Percentiles rank a stretch among this genome's conserved stretches.
Conservation (phyloP, 2,797 vertebrate species). For the Micromesistius poutassou region DNA sequence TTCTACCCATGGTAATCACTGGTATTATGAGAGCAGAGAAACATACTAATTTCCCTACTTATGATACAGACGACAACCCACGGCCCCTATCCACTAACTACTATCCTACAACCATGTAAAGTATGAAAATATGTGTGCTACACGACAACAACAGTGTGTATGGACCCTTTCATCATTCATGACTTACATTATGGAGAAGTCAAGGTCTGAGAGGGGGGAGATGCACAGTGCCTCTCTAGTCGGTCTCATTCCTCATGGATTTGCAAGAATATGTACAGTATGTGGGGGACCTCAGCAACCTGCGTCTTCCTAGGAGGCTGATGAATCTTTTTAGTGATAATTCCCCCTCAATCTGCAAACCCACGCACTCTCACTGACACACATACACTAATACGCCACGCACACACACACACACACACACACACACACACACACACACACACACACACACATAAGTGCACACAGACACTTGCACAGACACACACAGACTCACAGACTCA, state of each 20-base stretch:
- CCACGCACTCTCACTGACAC: constrained; percentile 38
- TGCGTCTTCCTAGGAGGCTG: constrained; percentile 20
- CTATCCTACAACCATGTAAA: not conserved
- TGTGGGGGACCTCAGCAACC: constrained; percentile 46
- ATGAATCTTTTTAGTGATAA: constrained; percentile 44
- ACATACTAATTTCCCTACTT: not conserved
- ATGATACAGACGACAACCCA: not conserved
- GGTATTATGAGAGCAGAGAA: too few relatives aligned
- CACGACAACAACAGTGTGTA: not conserved
- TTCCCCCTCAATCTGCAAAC: constrained; percentile 43
- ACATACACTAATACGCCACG: not conserved
- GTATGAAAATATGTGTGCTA: not conserved
- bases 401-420: not conserved
- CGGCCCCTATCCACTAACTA: not conserved
- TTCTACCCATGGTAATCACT: not conserved
- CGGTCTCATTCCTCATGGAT: constrained; percentile 33
- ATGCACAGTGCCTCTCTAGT: not conserved
- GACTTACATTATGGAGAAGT: not conserved
- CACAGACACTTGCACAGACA: not conserved
- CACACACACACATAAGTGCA: not conserved
- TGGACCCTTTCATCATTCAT: not conserved
- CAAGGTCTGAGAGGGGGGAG: not conserved
- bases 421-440: not conserved
- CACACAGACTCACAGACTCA: not conserved
- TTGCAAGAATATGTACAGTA: constrained; percentile 29